These are phyloP conservation scores for Drosophila subsilvestris DNA, from an alignment of 2,888 invertebrate species.

Conservation along the genomic window DNA sequence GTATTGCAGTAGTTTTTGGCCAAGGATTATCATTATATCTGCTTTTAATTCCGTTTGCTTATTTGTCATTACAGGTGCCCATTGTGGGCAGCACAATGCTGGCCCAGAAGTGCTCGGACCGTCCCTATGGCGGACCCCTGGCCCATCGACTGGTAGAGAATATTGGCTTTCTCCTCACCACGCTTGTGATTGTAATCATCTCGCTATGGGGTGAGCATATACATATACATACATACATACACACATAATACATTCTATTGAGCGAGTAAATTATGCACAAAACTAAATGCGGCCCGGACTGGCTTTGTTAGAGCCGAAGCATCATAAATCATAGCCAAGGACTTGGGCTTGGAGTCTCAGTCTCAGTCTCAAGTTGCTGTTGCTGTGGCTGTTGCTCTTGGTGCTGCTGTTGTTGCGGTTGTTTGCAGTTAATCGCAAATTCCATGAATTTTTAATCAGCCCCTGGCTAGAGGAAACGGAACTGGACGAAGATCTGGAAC, in stretches of 20 bases:
- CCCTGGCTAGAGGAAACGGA: background rate
- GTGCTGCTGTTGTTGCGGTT: constrained; percentile 19
- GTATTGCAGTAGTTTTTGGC: background rate
- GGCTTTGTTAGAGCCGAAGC: constrained; percentile 6
- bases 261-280: constrained; percentile 31
- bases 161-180: constrained; percentile 80
- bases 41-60: background rate
- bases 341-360: constrained; percentile 6
- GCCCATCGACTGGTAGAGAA: constrained; percentile 79
- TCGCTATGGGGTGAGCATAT: constrained; percentile 81
- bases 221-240: background rate
- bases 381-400: background rate
- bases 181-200: constrained; percentile 70
- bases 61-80: constrained; percentile 77
- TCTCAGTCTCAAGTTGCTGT: background rate
- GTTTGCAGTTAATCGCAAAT: constrained; percentile 69
- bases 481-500: background rate
- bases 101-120: constrained; percentile 73
- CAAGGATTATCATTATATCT: background rate
- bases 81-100: constrained; percentile 71
- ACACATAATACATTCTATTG: constrained; percentile 46
- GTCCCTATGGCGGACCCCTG: constrained; percentile 71
- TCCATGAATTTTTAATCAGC: constrained; percentile 71
- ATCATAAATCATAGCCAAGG: constrained; percentile 61
- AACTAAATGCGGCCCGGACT: background rate